Evolutionary conservation across 1,140 invertebrate species (phyloP).

Genomic region (Cecropterus lyciades): DNA sequence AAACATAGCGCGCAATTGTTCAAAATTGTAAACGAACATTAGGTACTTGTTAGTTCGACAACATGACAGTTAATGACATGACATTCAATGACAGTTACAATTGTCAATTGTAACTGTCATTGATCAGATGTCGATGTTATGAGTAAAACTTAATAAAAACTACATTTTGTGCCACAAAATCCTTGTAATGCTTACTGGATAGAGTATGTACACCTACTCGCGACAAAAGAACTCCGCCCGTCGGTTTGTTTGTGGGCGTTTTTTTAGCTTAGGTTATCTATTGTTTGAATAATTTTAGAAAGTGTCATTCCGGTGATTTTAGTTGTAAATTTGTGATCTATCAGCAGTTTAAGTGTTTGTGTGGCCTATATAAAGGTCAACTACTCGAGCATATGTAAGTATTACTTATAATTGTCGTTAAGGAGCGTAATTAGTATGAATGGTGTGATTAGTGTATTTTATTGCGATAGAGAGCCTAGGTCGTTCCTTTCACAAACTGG

Average conservation of each 20-base stretch:
- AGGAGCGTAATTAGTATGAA: background rate
- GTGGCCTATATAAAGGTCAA: conserved; percentile 64
- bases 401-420: conserved; percentile 1
- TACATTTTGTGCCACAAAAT: conserved; percentile 10
- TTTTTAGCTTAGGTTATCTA: conserved; percentile 22
- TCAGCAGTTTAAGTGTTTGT: conserved; percentile 44
- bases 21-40: no score
- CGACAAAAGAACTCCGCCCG: background rate
- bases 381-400: conserved; percentile 36
- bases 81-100: conserved; percentile 12
- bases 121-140: background rate
- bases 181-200: conserved; percentile 1
- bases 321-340: conserved; percentile 34
- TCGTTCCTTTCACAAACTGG: conserved; percentile 1
- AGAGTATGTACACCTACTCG: background rate
- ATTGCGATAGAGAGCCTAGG: background rate
- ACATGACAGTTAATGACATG: no score
- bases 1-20: no score
- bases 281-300: conserved; percentile 33
- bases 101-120: conserved; percentile 16
- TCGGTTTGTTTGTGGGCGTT: background rate
- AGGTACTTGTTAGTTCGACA: no score
- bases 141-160: conserved; percentile 11
- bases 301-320: conserved; percentile 34
- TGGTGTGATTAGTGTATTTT: background rate